Conservation (phyloP, 1,140 invertebrate species). For the Tachypleus tridentatus region DNA sequence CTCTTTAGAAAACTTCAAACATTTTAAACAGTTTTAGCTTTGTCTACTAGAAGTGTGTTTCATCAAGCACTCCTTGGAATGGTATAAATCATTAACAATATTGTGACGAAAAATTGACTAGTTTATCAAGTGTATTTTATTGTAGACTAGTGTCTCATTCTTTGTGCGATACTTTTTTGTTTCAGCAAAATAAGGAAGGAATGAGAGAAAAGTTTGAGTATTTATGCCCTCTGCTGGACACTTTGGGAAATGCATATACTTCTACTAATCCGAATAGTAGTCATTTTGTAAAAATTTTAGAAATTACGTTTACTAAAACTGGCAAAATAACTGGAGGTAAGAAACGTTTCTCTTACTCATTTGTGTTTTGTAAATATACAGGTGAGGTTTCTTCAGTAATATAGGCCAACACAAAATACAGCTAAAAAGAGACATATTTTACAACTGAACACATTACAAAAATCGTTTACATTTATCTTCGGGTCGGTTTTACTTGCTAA, state of each 20-base stretch:
- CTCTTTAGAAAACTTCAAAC: too few species aligned
- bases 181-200: conserved; percentile 7
- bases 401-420: too few species aligned
- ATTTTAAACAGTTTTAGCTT: too few species aligned
- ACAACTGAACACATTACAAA: conserved; percentile 38
- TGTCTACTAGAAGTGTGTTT: too few species aligned
- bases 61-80: not conserved
- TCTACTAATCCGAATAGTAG: conserved; percentile 73
- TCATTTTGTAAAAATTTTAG: conserved; percentile 68
- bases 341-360: conserved; percentile 30
- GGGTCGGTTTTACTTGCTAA: too few species aligned
- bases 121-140: not conserved
- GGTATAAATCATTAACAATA: not conserved
- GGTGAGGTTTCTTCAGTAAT: too few species aligned
- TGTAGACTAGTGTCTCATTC: not conserved
- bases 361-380: too few species aligned
- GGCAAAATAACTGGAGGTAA: conserved; percentile 66
- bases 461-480: conserved; percentile 40
- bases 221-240: conserved; percentile 75
- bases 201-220: conserved; percentile 54
- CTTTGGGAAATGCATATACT: conserved; percentile 71
- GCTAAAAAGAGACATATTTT: too few species aligned
- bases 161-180: not conserved
- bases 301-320: conserved; percentile 53
- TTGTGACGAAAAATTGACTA: not conserved